A percentile compares a stretch with the other conserved stretches of the same genome.
Evolutionary conservation across 1,140 invertebrate species (phyloP).

Genomic region (Goniozus legneri): DNA sequence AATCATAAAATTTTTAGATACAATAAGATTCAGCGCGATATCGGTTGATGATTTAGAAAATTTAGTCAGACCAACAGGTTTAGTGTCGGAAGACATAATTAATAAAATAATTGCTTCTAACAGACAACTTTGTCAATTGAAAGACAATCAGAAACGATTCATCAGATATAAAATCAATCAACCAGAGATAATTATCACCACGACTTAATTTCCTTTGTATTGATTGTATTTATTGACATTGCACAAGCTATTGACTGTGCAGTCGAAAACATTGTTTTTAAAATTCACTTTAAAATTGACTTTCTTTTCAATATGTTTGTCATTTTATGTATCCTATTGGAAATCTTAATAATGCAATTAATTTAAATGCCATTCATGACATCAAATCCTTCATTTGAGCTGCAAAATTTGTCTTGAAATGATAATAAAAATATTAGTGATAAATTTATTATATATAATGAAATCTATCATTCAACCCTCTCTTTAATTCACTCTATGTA

Average conservation of each 20-base stretch:
- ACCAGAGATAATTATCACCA: too few relatives aligned
- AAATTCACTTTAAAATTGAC: too few relatives aligned
- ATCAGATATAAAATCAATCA: slow-evolving; percentile 87
- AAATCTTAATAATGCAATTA: too few relatives aligned
- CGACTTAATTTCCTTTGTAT: too few relatives aligned
- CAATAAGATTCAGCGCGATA: slow-evolving; percentile 85
- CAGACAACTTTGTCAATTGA: slow-evolving; percentile 71
- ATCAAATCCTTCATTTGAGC: too few relatives aligned
- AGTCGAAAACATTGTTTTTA: slow-evolving; percentile 74
- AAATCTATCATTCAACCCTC: neutral
- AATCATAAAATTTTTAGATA: slow-evolving; percentile 42
- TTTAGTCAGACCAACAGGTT: slow-evolving; percentile 77
- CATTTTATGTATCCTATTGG: too few relatives aligned
- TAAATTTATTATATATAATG: slow-evolving; percentile 65
- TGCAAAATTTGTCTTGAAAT: too few relatives aligned
- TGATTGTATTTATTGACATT: too few relatives aligned
- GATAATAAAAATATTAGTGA: too few relatives aligned
- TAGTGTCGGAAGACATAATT: slow-evolving; percentile 85
- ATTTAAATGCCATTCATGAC: too few relatives aligned
- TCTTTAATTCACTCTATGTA: slow-evolving; percentile 3
- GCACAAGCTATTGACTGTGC: slow-evolving; percentile 75
- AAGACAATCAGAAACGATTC: slow-evolving; percentile 76
- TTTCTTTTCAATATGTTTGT: too few relatives aligned
- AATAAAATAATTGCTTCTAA: slow-evolving; percentile 90
- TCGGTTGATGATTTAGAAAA: slow-evolving; percentile 81